phyloP scores from a whole-genome alignment of 2,797 vertebrate species.

The Chloroceryle inda region DNA sequence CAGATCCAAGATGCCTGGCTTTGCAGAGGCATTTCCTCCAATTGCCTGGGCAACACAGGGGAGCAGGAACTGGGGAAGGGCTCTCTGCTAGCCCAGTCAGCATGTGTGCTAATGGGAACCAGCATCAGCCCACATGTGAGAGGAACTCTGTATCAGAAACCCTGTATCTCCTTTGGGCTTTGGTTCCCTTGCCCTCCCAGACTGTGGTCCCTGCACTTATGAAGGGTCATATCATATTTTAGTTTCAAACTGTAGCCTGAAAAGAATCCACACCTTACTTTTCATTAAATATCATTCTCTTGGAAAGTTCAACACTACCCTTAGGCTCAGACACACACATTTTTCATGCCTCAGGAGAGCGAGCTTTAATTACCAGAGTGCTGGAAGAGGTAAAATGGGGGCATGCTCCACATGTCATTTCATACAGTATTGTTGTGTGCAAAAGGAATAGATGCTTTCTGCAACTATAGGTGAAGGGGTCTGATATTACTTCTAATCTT shows the following conservation, averaged over 20 bases:
- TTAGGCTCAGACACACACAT: not conserved
- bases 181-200: not conserved
- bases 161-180: not conserved
- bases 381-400: not conserved
- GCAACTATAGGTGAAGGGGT: not conserved
- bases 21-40: not conserved
- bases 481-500: not conserved
- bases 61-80: not conserved
- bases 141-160: not conserved
- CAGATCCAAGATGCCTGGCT: not conserved
- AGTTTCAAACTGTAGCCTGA: not conserved
- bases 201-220: not conserved
- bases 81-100: not conserved
- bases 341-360: not conserved
- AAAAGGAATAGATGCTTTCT: not conserved
- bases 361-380: not conserved
- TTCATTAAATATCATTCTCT: not conserved
- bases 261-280: not conserved
- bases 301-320: not conserved
- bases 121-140: rapidly evolving
- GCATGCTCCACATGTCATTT: not conserved
- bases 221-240: not conserved
- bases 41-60: rapidly evolving
- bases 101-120: rapidly evolving
- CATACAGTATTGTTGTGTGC: not conserved